Conservation (phyloP, 2,797 vertebrate species). For the Meriones psammophilus region DNA sequence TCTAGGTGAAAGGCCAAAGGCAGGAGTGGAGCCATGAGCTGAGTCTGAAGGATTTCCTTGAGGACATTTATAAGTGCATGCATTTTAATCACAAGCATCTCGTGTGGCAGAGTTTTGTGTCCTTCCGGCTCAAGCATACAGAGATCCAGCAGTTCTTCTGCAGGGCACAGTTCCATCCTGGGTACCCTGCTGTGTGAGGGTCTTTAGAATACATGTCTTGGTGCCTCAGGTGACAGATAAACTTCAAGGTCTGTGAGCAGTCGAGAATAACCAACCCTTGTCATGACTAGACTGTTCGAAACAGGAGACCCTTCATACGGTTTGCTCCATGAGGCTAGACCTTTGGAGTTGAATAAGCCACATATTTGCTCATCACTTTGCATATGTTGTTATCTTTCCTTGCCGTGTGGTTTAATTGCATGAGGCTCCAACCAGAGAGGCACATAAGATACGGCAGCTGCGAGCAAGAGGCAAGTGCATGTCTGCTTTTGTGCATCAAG, state of each 20-base stretch:
- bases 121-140: too few relatives aligned
- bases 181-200: accelerated
- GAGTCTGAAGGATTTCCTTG: background rate
- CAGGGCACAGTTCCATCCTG: accelerated
- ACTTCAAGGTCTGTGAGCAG: background rate
- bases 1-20: background rate
- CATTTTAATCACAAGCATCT: background rate
- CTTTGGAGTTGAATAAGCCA: too few relatives aligned
- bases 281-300: background rate
- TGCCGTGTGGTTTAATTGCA: background rate
- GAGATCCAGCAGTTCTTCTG: background rate
- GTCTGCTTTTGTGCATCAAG: background rate
- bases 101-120: too few relatives aligned
- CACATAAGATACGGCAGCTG: background rate
- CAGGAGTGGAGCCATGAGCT: background rate
- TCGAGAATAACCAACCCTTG: background rate
- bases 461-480: background rate
- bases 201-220: background rate
- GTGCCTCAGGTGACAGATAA: background rate
- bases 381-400: background rate
- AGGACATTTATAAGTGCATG: slow-evolving; percentile 29
- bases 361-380: background rate
- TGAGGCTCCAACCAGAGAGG: background rate
- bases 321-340: background rate
- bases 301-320: background rate